Conservation (phyloP, 2,797 vertebrate genomes). For the Bufotes viridis region DNA sequence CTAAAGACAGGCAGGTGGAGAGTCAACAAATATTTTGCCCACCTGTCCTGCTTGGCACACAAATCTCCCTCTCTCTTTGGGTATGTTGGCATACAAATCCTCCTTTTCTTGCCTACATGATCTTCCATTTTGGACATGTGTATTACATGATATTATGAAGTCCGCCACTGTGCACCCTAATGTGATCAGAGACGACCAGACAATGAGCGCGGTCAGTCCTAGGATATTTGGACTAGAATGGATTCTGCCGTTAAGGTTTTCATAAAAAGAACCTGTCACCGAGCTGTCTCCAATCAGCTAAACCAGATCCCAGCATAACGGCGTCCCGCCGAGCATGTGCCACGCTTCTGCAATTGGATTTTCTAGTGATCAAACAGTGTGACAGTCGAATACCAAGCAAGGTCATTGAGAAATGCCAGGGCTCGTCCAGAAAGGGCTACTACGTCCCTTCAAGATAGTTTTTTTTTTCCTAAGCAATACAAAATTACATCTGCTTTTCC, state of each 20-base stretch:
- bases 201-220: neutral
- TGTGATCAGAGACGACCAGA: neutral
- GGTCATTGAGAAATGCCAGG: slow-evolving; percentile 54
- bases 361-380: slow-evolving; percentile 60
- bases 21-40: neutral
- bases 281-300: slow-evolving; percentile 54
- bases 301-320: slow-evolving; percentile 27
- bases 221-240: neutral
- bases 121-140: neutral
- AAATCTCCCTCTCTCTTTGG: too few species aligned
- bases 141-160: neutral
- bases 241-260: slow-evolving; percentile 23
- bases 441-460: slow-evolving; percentile 30
- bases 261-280: slow-evolving; percentile 33
- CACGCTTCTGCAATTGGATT: slow-evolving; percentile 59
- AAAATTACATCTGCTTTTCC: slow-evolving; percentile 37
- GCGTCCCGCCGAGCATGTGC: slow-evolving; percentile 50
- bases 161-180: neutral
- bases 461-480: slow-evolving; percentile 6
- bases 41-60: too few species aligned
- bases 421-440: slow-evolving; percentile 5
- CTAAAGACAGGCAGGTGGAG: too few species aligned
- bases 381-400: slow-evolving; percentile 49
- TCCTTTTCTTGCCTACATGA: neutral
- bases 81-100: neutral